A percentile compares a stretch with the other conserved stretches of the same genome.
phyloP scores from a whole-genome alignment of 2,888 invertebrate species.

The Scaptomyza caliginosa region DNA sequence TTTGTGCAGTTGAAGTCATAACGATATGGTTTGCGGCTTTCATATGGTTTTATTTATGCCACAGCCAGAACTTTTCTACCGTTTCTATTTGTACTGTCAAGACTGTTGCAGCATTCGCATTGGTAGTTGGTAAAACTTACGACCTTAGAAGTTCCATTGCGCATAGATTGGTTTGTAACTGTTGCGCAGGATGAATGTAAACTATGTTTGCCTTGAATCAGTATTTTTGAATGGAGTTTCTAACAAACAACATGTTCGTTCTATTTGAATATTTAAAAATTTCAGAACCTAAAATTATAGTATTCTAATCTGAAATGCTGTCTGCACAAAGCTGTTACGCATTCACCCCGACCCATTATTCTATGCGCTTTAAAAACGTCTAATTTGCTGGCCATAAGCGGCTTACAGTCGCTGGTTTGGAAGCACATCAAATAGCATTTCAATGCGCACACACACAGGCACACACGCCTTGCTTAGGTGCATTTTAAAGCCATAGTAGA shows the following conservation, averaged over 20 bases:
- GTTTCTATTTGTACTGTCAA: conserved; percentile 36
- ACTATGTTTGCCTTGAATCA: neutral
- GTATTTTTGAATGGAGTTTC: neutral
- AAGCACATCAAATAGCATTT: conserved; percentile 66
- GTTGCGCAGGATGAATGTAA: neutral
- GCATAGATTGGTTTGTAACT: neutral
- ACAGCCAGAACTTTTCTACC: conserved; percentile 35
- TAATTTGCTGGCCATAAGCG: conserved; percentile 72
- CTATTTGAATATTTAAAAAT: neutral
- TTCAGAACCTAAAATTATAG: neutral
- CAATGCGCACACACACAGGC: conserved; percentile 24
- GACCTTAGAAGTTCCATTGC: neutral
- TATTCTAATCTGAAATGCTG: neutral
- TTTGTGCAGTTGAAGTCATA: conserved; percentile 8
- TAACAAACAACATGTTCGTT: neutral
- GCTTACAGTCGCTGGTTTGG: conserved; percentile 52
- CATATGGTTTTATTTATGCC: conserved; percentile 44
- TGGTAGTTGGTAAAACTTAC: neutral
- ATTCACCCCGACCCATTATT: conserved; percentile 3
- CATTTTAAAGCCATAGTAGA: conserved; percentile 52
- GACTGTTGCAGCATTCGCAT: conserved; percentile 13
- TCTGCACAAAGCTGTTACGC: neutral
- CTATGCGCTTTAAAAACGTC: conserved; percentile 48
- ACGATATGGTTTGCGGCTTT: conserved; percentile 32
- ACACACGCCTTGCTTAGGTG: conserved; percentile 23